phyloP scores from a whole-genome alignment of 2,797 vertebrate species.

The Enteromius mattozi region DNA sequence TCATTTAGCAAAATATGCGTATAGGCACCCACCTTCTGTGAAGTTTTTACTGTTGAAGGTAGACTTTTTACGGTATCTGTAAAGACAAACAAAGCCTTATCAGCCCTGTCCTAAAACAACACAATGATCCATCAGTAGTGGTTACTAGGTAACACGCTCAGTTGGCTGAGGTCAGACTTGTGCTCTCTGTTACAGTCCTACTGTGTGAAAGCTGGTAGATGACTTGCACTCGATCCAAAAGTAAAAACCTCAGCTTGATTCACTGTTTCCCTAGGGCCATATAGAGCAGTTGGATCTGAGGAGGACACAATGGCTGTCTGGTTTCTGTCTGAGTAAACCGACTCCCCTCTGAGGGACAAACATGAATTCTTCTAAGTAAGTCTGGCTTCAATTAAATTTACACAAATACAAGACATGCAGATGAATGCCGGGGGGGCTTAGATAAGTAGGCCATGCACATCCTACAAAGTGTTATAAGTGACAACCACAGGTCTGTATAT shows the following conservation, averaged over 20 bases:
- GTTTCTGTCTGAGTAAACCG: background rate
- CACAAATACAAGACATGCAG: background rate
- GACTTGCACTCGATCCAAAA: background rate
- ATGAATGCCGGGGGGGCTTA: background rate
- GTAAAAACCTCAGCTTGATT: slow-evolving; percentile 16
- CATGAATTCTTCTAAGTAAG: slow-evolving; percentile 28
- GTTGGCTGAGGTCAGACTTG: background rate
- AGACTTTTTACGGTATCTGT: slow-evolving; percentile 91
- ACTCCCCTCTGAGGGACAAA: background rate
- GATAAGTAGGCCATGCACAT: background rate
- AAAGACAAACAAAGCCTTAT: slow-evolving; percentile 42
- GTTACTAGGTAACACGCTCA: slow-evolving; percentile 8
- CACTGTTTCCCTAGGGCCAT: slow-evolving; percentile 2
- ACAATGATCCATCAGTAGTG: slow-evolving; percentile 30
- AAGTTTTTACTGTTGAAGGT: slow-evolving; percentile 87
- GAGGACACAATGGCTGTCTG: slow-evolving; percentile 10
- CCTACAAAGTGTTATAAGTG: background rate
- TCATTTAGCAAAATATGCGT: background rate
- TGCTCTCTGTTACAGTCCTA: slow-evolving; percentile 18
- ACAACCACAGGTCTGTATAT: background rate
- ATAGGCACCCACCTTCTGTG: slow-evolving; percentile 87
- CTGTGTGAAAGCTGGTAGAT: slow-evolving; percentile 21
- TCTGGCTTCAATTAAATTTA: slow-evolving; percentile 11
- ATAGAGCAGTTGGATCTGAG: slow-evolving; percentile 11
- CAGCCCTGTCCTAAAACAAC: slow-evolving; percentile 5